Conservation (phyloP, 2,888 invertebrate species). For the Cremastinae sp. region DNA sequence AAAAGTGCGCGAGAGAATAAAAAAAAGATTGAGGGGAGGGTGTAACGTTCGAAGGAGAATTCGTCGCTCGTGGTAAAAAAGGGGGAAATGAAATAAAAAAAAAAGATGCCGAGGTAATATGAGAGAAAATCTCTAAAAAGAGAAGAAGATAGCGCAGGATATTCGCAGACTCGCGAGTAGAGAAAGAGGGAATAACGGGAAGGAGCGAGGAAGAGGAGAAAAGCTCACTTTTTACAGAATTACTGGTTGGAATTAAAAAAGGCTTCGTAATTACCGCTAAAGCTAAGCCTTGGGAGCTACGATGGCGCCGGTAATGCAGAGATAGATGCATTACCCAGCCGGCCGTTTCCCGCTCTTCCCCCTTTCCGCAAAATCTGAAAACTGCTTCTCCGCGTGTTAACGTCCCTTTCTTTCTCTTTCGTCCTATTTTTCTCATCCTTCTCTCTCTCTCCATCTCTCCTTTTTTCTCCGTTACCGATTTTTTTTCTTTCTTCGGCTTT, state of each 20-base stretch:
- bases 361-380: conserved; percentile 5
- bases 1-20: not conserved
- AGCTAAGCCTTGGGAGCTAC: conserved; percentile 47
- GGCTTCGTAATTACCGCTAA: conserved; percentile 58
- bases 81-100: not conserved
- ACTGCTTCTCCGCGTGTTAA: conserved; percentile 9
- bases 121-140: conserved; percentile 8
- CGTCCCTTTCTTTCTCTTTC: conserved; percentile 22
- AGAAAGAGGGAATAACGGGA: not conserved
- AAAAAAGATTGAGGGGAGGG: not conserved
- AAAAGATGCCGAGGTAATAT: conserved; percentile 20
- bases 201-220: not conserved
- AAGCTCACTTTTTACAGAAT: conserved; percentile 58
- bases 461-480: not conserved
- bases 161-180: not conserved
- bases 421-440: not conserved
- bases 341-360: conserved; percentile 27
- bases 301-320: conserved; percentile 42
- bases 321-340: conserved; percentile 54
- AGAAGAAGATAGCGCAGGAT: conserved; percentile 24
- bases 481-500: not conserved
- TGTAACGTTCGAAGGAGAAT: not conserved
- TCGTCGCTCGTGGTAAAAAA: conserved; percentile 1
- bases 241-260: conserved; percentile 59
- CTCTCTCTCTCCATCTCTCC: not conserved